Percentiles rank a stretch among this genome's conserved stretches.
phyloP scores from a whole-genome alignment of 2,888 invertebrate species.

The Adelphocoris suturalis region DNA sequence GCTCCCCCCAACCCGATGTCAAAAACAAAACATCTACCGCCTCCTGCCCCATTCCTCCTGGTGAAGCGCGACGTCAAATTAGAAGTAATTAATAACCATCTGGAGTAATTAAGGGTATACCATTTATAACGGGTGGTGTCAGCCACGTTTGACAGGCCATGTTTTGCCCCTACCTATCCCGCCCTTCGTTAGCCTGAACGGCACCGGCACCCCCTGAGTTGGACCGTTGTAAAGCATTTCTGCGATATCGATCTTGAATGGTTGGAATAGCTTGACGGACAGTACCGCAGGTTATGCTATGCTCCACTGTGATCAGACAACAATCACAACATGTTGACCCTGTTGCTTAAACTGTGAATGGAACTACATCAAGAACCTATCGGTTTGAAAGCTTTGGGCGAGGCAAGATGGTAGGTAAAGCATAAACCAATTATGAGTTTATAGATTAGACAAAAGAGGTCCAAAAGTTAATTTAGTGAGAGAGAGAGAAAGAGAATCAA shows the following conservation, averaged over 20 bases:
- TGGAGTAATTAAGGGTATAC: constrained; percentile 68
- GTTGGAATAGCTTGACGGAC: constrained; percentile 9
- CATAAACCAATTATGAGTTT: too few relatives aligned
- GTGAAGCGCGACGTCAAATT: constrained; percentile 56
- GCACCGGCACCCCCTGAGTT: neutral
- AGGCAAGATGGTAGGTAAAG: too few relatives aligned
- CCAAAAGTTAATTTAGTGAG: too few relatives aligned
- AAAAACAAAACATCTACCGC: constrained; percentile 25
- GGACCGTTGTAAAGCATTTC: constrained; percentile 40
- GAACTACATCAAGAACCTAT: neutral
- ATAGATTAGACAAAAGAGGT: too few relatives aligned
- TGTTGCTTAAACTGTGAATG: neutral
- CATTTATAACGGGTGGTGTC: constrained; percentile 60
- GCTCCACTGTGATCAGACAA: neutral
- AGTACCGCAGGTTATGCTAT: constrained; percentile 32
- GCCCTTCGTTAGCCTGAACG: neutral
- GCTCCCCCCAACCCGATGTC: constrained; percentile 24
- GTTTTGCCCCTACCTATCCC: constrained; percentile 35
- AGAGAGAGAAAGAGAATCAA: too few relatives aligned
- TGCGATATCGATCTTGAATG: constrained; percentile 23
- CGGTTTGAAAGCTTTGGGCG: too few relatives aligned
- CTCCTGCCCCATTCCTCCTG: neutral
- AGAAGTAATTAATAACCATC: constrained; percentile 70
- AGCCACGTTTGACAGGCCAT: constrained; percentile 58
- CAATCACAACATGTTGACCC: neutral